Evolutionary conservation across 2,797 vertebrate species (phyloP).

Genomic region (Octomys mimax): DNA sequence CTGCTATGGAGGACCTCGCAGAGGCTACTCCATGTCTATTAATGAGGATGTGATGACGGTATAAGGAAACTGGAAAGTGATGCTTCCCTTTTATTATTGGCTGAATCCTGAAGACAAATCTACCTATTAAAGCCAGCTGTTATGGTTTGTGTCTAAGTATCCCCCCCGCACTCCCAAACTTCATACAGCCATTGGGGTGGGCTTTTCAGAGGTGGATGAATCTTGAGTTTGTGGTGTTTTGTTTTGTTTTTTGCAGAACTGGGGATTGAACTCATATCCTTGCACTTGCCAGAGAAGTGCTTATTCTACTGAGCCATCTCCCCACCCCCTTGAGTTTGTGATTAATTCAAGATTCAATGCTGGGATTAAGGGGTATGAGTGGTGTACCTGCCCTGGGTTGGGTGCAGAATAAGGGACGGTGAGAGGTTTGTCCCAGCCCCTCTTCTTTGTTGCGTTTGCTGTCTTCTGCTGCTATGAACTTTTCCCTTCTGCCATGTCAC

Average conservation of each 20-base stretch:
- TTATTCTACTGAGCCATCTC: too few species aligned
- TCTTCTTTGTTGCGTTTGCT: neutral
- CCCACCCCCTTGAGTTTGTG: neutral
- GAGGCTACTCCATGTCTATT: neutral
- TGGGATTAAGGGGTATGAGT: neutral
- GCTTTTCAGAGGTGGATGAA: neutral
- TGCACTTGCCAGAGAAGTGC: too few species aligned
- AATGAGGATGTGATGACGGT: neutral
- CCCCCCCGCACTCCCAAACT: neutral
- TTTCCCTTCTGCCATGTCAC: neutral
- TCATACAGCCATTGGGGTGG: neutral
- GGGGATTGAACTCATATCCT: too few species aligned
- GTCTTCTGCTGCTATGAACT: neutral
- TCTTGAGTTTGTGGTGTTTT: neutral
- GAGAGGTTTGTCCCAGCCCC: neutral
- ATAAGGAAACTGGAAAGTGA: neutral
- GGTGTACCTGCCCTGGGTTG: too few species aligned
- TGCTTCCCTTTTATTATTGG: neutral
- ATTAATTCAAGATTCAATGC: neutral
- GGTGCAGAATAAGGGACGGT: neutral
- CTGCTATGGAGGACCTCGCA: neutral
- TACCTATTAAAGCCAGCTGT: neutral
- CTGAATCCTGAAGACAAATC: slow-evolving; percentile 43
- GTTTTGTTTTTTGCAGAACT: too few species aligned
- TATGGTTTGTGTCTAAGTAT: neutral